Evolutionary conservation across 2,113 vertebrate species (phyloP), one percentile per base, ranked within the genome.

Genomic region (Nettapus auritus): DNA sequence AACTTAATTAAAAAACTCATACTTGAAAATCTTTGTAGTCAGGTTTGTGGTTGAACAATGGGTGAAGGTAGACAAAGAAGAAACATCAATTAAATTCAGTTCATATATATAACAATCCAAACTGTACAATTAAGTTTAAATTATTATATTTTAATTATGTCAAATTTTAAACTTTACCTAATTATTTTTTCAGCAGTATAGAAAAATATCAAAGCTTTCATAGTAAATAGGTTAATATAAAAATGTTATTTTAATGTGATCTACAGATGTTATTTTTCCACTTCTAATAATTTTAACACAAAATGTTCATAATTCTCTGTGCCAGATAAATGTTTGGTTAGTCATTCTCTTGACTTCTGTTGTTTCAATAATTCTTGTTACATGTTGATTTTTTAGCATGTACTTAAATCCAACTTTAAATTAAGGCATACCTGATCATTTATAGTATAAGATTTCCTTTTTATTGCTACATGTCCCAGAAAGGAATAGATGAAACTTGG

Each of bases 291-390:
- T 81, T 33, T 85, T 34, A 44, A 81, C 44, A 99, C 98, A 98
- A 86, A 98, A 98, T 10, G 97, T 97, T 19, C 90, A 90, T 14
- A 98, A 98, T 97, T 98, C 97, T 73, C 96, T 98, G 60, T 91
- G 94, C 60, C 97, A 98, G 97, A 97, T 94, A 82, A 97, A 82
- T 23, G 97, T 98, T 89, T 99, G 98, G 98, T 89, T 99, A 79
- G 97, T 99, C 63, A 98, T 99, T 94, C 94, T 99, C 82, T 97
- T 98, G 84, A 98, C 98, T 48, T 98, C 98, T 11, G 98, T 98
- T 74, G 96, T 98, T 83, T 98, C 98, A 38, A 95, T 98, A 50
- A 87, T 98, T 90, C 98, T 98, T 1, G 97, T 98, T 42, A 86
- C 99, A 87, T 94, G 59, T 84, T 94, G 97, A 71, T 98, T 98